Evolutionary conservation across 1,140 invertebrate genomes (phyloP).

Genomic region (Drosophila sp.): DNA sequence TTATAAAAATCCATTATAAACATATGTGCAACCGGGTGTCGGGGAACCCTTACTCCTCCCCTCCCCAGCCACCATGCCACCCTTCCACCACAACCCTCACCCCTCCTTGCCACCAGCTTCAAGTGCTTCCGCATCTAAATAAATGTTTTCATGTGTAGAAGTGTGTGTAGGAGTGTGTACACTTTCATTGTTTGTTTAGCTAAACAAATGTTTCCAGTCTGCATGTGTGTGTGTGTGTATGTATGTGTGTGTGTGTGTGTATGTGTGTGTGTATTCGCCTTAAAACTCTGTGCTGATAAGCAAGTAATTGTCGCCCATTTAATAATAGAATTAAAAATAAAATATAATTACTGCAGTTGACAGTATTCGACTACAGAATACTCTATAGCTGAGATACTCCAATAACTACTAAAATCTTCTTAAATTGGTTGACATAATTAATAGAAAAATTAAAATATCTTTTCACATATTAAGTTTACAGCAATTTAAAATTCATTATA

Average conservation of each 20-base stretch:
- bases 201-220: conserved; percentile 54
- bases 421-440: too few species aligned
- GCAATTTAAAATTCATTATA: too few species aligned
- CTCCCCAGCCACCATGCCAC: neutral
- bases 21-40: conserved; percentile 65
- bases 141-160: neutral
- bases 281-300: conserved; percentile 36
- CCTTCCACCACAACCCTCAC: neutral
- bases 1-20: conserved; percentile 76
- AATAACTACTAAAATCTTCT: too few species aligned
- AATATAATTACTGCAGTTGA: neutral
- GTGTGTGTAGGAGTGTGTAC: conserved; percentile 3
- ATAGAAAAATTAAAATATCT: too few species aligned
- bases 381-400: neutral
- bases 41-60: conserved; percentile 8
- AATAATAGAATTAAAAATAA: neutral
- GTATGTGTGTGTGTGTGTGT: too few species aligned
- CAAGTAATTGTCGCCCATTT: conserved; percentile 4
- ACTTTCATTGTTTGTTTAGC: conserved; percentile 27
- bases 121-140: conserved; percentile 59
- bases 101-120: neutral
- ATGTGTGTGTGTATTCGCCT: conserved; percentile 27
- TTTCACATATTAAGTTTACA: too few species aligned
- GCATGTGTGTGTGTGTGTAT: neutral
- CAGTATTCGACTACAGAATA: neutral